Evolutionary conservation across 1,140 invertebrate species (phyloP).

Genomic region (Tachypleus tridentatus): DNA sequence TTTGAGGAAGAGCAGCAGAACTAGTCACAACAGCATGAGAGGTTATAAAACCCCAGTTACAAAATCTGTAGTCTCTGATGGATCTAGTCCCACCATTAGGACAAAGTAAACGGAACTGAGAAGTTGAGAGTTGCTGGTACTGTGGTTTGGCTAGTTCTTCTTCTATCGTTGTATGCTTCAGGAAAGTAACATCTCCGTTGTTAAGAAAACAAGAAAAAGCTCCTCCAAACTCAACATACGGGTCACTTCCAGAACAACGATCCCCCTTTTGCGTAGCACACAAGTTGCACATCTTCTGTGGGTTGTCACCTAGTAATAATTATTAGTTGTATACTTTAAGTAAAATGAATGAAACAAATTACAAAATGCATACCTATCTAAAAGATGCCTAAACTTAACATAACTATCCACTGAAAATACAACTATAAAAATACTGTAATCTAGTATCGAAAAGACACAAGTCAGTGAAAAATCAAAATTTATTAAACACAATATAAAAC

Average conservation of each 20-base stretch:
- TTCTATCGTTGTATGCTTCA: conserved; percentile 70
- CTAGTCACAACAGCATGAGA: conserved; percentile 76
- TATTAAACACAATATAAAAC: no score
- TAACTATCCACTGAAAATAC: no score
- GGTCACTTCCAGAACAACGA: conserved; percentile 71
- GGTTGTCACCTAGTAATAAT: conserved; percentile 51
- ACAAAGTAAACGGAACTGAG: conserved; percentile 73
- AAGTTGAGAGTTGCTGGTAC: conserved; percentile 16
- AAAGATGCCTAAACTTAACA: not conserved
- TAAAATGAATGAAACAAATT: not conserved
- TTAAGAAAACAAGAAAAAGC: conserved; percentile 30
- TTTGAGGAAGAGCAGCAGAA: conserved; percentile 52
- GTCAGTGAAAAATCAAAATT: no score
- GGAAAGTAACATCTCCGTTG: conserved; percentile 77
- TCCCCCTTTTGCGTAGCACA: conserved; percentile 61
- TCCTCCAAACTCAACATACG: conserved; percentile 66
- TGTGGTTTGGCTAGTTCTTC: conserved; percentile 45
- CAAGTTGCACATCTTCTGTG: conserved; percentile 63
- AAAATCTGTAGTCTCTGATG: conserved; percentile 39
- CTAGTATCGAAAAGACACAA: no score
- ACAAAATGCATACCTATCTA: conserved; percentile 7
- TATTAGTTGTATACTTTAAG: conserved; percentile 2
- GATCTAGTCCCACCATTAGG: conserved; percentile 57
- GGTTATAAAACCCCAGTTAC: conserved; percentile 54
- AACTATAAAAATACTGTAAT: no score